Evolutionary conservation across 2,113 vertebrate genomes (phyloP).

Genomic region (Amblyornis subalaris): DNA sequence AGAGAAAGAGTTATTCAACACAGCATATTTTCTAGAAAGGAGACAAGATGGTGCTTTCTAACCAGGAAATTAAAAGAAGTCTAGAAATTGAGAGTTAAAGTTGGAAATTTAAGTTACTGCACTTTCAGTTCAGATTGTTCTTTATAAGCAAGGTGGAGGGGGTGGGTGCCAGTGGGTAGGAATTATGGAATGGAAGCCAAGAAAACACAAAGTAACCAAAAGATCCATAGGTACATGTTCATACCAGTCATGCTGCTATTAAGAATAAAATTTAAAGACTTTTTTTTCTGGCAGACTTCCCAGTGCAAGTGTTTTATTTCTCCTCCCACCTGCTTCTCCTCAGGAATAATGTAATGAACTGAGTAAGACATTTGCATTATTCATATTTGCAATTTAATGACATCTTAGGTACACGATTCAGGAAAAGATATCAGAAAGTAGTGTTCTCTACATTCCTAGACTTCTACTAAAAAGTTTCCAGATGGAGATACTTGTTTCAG

Average conservation of each 20-base stretch:
- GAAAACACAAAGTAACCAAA: constrained; percentile 2
- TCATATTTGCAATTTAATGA: constrained; percentile 29
- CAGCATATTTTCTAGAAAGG: background rate
- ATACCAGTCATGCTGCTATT: constrained; percentile 14
- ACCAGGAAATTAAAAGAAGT: background rate
- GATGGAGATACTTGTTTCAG: background rate
- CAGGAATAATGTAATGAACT: constrained; percentile 43
- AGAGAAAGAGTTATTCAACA: background rate
- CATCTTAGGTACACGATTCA: background rate
- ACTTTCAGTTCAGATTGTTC: background rate
- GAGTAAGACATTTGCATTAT: constrained; percentile 47
- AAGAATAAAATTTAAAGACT: constrained; percentile 16
- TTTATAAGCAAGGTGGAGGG: background rate
- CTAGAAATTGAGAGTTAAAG: background rate
- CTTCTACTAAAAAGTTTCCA: background rate
- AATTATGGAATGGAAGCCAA: background rate
- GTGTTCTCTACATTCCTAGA: background rate
- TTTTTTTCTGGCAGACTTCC: constrained; percentile 29
- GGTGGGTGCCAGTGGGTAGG: background rate
- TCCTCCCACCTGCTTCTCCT: constrained; percentile 49
- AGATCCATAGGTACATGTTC: background rate
- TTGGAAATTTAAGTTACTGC: background rate
- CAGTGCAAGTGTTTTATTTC: constrained; percentile 41
- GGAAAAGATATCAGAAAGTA: constrained; percentile 28
- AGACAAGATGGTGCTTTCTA: background rate